Conservation (phyloP, 2,888 invertebrate genomes). For the Lithophane ornitopus region DNA sequence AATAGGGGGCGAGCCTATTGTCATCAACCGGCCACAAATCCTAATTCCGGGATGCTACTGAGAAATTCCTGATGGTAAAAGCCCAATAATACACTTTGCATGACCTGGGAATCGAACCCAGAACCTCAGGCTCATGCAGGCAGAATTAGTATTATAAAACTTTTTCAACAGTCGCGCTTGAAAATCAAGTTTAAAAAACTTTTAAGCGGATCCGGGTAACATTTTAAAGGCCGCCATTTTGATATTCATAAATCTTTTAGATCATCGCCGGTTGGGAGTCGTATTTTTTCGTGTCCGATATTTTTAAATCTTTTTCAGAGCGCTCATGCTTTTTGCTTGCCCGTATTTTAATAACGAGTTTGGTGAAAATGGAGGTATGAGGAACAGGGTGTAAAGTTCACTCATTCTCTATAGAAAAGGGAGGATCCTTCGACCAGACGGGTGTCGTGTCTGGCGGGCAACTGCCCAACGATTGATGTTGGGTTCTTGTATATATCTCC, state of each 20-base stretch:
- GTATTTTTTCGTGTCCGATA: constrained; percentile 6
- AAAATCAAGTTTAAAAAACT: constrained; percentile 18
- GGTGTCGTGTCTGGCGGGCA: too few relatives aligned
- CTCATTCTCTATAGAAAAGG: too few relatives aligned
- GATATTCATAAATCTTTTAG: constrained; percentile 35
- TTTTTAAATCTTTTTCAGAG: neutral
- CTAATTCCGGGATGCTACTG: too few relatives aligned
- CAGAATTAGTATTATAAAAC: constrained; percentile 11
- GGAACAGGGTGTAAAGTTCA: too few relatives aligned
- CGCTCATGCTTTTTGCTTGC: neutral
- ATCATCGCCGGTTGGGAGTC: constrained; percentile 11
- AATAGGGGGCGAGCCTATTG: too few relatives aligned
- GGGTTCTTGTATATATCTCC: too few relatives aligned
- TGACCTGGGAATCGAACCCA: neutral
- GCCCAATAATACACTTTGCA: too few relatives aligned
- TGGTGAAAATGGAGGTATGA: too few relatives aligned
- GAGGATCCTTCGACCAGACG: too few relatives aligned
- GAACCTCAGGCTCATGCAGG: neutral
- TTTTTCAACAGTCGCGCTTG: constrained; percentile 41
- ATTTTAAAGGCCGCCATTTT: constrained; percentile 15
- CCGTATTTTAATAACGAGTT: constrained; percentile 4
- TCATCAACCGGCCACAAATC: too few relatives aligned
- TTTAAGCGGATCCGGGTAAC: constrained; percentile 19
- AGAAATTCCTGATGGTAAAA: too few relatives aligned
- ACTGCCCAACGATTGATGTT: too few relatives aligned